A percentile compares a stretch with the other conserved stretches of the same genome.
Evolutionary conservation across 2,797 vertebrate species (phyloP).

Genomic region (Anguilla megastoma): DNA sequence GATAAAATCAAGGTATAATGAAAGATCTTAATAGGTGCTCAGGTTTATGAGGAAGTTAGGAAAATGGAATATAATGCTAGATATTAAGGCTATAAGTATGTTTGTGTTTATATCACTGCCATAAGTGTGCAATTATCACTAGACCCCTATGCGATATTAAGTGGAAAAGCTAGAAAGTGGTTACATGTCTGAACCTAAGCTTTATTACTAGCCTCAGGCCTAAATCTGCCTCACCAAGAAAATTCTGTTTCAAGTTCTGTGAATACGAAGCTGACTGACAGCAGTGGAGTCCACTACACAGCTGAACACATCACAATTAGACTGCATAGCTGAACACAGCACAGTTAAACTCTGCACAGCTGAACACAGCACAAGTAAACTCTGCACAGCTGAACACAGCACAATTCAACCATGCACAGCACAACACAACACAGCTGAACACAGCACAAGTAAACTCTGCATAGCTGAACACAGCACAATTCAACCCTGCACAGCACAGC

Average conservation of each 20-base stretch:
- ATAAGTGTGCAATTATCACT: neutral
- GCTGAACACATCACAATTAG: too few species aligned
- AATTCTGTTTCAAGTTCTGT: neutral
- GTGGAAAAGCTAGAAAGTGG: neutral
- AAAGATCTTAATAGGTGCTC: neutral
- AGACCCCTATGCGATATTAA: neutral
- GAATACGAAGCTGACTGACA: neutral
- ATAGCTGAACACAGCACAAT: too few species aligned
- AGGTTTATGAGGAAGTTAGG: neutral
- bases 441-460: too few species aligned
- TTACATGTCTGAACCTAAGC: neutral
- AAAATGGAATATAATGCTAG: neutral
- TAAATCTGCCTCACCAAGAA: neutral
- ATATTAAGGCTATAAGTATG: neutral
- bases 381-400: neutral
- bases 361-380: neutral
- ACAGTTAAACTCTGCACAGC: too few species aligned
- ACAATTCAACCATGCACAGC: neutral
- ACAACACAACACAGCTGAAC: neutral
- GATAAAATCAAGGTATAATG: too few species aligned
- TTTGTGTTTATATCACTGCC: neutral
- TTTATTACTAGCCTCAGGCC: neutral
- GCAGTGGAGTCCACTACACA: neutral
- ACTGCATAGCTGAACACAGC: neutral
- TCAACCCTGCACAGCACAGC: too few species aligned